These are phyloP conservation scores for Blastobasis lacticolella DNA, from an alignment of 2,888 invertebrate species.

Conservation along the genomic window DNA sequence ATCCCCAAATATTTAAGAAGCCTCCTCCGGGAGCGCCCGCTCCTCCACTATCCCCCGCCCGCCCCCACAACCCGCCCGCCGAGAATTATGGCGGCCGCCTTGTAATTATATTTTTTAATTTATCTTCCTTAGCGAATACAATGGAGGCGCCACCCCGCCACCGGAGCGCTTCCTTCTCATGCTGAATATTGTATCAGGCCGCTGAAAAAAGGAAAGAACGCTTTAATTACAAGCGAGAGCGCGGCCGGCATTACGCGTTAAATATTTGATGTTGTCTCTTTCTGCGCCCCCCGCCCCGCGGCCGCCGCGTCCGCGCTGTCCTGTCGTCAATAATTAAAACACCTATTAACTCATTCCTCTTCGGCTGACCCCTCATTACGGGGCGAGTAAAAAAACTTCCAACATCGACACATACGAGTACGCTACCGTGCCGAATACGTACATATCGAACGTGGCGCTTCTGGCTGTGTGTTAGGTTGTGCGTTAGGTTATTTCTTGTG, in stretches of 20 bases:
- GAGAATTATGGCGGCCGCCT: slow-evolving; percentile 78
- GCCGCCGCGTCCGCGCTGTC: slow-evolving; percentile 25
- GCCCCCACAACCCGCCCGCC: slow-evolving; percentile 55
- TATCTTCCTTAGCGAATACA: slow-evolving; percentile 80
- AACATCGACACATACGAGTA: slow-evolving; percentile 27
- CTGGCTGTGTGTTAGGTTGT: no score
- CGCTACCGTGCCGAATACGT: slow-evolving; percentile 6
- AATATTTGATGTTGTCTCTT: slow-evolving; percentile 73
- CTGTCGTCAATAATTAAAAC: slow-evolving; percentile 68
- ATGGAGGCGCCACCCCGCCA: slow-evolving; percentile 74
- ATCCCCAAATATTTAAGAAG: slow-evolving; percentile 76
- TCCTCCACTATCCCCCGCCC: slow-evolving; percentile 62
- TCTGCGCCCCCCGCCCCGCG: slow-evolving; percentile 40
- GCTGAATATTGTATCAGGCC: slow-evolving; percentile 75
- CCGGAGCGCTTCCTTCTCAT: slow-evolving; percentile 72
- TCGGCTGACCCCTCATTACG: slow-evolving; percentile 61
- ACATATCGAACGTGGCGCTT: no score
- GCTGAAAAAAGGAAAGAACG: slow-evolving; percentile 74
- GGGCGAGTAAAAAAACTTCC: slow-evolving; percentile 39
- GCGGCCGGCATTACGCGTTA: slow-evolving; percentile 67
- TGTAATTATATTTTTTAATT: slow-evolving; percentile 83
- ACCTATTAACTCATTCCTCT: slow-evolving; percentile 70
- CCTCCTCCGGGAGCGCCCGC: slow-evolving; percentile 72
- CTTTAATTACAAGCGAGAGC: slow-evolving; percentile 74
- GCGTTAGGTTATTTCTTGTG: no score